Evolutionary conservation across 2,797 vertebrate genomes (phyloP).

Genomic region (Ptychadena robeensis): DNA sequence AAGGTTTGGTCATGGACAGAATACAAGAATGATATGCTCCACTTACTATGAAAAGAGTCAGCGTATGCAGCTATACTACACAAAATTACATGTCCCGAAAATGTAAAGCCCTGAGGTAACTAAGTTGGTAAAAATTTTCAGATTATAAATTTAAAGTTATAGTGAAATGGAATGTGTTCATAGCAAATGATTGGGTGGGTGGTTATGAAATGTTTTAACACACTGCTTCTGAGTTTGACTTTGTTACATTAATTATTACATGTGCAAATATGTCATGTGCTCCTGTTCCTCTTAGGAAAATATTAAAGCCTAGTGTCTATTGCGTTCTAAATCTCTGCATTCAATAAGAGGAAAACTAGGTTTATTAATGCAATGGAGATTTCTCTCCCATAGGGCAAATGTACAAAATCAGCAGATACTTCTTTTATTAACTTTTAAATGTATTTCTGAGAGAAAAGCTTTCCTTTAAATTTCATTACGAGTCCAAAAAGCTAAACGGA

Average conservation of each 20-base stretch:
- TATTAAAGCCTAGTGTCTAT: too few relatives aligned
- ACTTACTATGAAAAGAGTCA: conserved; percentile 43
- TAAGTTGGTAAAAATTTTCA: conserved; percentile 31
- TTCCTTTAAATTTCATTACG: too few relatives aligned
- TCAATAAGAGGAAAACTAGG: too few relatives aligned
- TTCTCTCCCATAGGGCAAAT: too few relatives aligned
- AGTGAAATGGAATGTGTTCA: conserved; percentile 19
- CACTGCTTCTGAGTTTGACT: not conserved
- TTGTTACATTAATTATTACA: not conserved
- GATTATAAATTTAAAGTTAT: conserved; percentile 41
- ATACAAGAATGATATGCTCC: conserved; percentile 42
- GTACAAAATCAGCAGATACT: too few relatives aligned
- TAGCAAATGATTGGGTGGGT: not conserved
- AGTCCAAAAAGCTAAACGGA: too few relatives aligned
- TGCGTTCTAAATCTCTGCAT: too few relatives aligned
- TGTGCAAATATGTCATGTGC: not conserved
- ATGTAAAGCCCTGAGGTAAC: conserved; percentile 11
- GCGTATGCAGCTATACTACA: not conserved
- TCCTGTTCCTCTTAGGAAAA: not conserved
- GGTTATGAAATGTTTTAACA: too few relatives aligned
- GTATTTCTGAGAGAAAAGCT: too few relatives aligned
- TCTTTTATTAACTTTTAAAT: too few relatives aligned
- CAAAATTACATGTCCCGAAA: conserved; percentile 44
- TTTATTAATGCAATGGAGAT: too few relatives aligned
- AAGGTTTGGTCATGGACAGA: conserved; percentile 23